Conservation (phyloP, 2,797 vertebrate genomes). For the Threskiornis aethiopicus region DNA sequence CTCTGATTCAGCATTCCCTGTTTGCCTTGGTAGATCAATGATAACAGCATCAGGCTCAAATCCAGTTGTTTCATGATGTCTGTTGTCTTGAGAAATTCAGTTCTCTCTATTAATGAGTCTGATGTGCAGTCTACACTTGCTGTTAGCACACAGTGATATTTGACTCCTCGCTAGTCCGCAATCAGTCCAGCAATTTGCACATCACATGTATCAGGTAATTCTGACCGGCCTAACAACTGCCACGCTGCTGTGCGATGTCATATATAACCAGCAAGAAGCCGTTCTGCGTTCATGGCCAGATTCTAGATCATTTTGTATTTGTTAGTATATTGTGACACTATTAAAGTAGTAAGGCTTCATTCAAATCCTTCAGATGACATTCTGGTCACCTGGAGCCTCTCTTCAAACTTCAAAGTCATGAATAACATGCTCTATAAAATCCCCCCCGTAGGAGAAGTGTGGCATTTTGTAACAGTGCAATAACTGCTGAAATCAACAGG, state of each 20-base stretch:
- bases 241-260: background rate
- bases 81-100: background rate
- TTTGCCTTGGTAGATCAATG: background rate
- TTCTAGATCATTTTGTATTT: background rate
- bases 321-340: background rate
- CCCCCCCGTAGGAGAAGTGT: fast-evolving
- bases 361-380: background rate
- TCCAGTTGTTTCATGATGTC: background rate
- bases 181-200: background rate
- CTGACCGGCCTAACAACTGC: background rate
- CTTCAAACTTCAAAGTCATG: background rate
- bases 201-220: background rate
- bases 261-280: background rate
- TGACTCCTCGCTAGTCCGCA: background rate
- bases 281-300: background rate
- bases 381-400: background rate
- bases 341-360: background rate
- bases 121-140: background rate
- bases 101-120: background rate
- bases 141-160: background rate
- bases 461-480: background rate
- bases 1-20: background rate
- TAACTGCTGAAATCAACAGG: background rate
- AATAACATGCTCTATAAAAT: background rate
- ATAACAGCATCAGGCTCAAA: background rate